Evolutionary conservation across 1,140 invertebrate genomes (phyloP), one percentile per base, ranked within the genome.

Genomic region (Dryas iulia): DNA sequence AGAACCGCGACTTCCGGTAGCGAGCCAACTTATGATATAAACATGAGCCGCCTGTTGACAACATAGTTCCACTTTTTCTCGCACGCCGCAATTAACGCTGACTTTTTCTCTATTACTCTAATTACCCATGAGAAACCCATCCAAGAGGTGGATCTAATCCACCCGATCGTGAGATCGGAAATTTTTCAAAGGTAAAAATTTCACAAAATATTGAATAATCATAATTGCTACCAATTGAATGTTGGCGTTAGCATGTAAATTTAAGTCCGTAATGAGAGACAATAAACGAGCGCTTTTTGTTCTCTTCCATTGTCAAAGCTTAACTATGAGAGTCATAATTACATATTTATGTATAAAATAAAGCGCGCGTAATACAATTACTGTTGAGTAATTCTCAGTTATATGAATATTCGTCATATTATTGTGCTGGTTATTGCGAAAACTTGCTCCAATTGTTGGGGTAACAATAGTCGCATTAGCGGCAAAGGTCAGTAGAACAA

Each of bases 271-370:
- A 83, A 83, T 79, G 71, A 78, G 76, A 87, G 75, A 87, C 84
- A 89, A 88, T 84, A 82, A 79, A 72, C 75, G 67, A 60, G 75
- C 74, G 65, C 77, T 82, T 79, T 81, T 81, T 71, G 83, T 87
- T 89, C 80, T 78, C 84, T 77, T 74, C 79, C 77, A 87, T 86
- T 86, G 85, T 85, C 79, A 82, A 81, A 83, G 79, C 76, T 84
- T 83, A 84, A 83, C 78, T 82, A 82, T 79, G 79, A 82, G 80
- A 81, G 78, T 76, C 73, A 78, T 84, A 84, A 87, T 87, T 87
- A 80, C 76, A 81, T 81, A 86, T 87, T 86, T 83, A 82, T 78
- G 81, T 80, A 81, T 86, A 83, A 88, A 82, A 84, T 84, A 85
- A 84, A 84, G 73, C 70, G 77, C 61, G 23, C 53, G 66, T 90